Conservation (phyloP, 2,797 vertebrate genomes). For the Dromococcyx pavoninus region DNA sequence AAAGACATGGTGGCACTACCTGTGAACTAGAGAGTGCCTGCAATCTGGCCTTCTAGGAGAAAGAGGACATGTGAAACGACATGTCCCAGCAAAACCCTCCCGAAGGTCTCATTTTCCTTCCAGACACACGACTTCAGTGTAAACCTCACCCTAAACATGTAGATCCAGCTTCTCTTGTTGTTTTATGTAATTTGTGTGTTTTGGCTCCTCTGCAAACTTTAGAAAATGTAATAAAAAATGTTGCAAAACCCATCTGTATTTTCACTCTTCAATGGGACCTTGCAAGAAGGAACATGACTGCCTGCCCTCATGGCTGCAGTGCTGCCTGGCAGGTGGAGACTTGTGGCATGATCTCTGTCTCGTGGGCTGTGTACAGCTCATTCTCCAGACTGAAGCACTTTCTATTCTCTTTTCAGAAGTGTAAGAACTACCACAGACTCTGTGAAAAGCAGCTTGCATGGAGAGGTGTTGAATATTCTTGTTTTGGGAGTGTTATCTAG, state of each 20-base stretch:
- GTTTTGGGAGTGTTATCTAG: neutral
- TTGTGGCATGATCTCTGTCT: neutral
- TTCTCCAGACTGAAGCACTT: neutral
- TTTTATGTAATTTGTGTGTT: neutral
- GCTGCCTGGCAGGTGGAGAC: neutral
- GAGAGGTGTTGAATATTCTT: neutral
- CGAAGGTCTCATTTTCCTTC: neutral
- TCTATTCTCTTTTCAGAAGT: neutral
- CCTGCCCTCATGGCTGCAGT: neutral
- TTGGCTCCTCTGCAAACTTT: neutral
- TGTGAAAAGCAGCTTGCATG: neutral
- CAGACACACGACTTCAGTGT: accelerated
- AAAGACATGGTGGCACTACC: neutral
- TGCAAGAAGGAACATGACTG: neutral
- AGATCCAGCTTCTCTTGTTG: neutral
- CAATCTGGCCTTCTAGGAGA: neutral
- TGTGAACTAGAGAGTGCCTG: neutral
- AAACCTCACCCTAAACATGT: accelerated
- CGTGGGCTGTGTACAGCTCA: accelerated
- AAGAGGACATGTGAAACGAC: neutral
- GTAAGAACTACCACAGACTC: neutral
- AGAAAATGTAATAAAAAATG: neutral
- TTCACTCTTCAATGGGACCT: neutral
- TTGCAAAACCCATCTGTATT: neutral
- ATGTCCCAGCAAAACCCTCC: neutral